Base-by-base conservation (phyloP, 2,797 vertebrate species). In the Microctenopoma stevenorrisi region DNA sequence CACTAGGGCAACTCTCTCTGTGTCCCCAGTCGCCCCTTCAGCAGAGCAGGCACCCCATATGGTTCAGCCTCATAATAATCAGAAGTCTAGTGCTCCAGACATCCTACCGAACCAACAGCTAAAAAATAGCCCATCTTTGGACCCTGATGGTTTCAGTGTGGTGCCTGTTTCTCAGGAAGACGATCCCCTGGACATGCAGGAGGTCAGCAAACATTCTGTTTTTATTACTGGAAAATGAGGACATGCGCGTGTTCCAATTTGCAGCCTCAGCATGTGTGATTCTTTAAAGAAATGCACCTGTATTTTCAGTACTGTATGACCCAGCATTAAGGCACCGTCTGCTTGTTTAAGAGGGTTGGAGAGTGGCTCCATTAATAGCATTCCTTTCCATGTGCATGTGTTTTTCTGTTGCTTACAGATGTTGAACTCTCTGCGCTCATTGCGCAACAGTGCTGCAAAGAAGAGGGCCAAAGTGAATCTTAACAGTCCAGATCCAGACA, bases 401-500 rank as follows among this genome's bases (percentile, higher is more conserved):
- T 59, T 46, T 74, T 9, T 51, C 12, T 81, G 16, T 82, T 59
- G 7, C 38, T 1, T 12, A 52, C 85, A 99, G 98, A 98, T 98
- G 97, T 87, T 95, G 85, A 96, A 92, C 79, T 98, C 95, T 0
- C 93, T 99, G 15, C 89, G 95, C 0, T 95, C 94, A 3, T 85
- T 99, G 63, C 94, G 95, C n/a, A 96, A 93, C 81, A 98, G 96
- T 0, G 96, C 96, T 0, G 97, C 97, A 37, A 98, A 96, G 90
- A 99, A 98, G 86, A 93, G 96, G 73, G 97, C 96, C 0, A 96
- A 95, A 83, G 92, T 94, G 9, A 95, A 91, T 71, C 84, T 94
- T 44, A 92, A 90, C 64, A 66, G 94, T 30, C 90, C 93, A 5
- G 95, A 92, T 70, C 87, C 93, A 4, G 96, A 96, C 75, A 98